Evolutionary conservation across 2,113 vertebrate genomes (phyloP).

Genomic region (Amphiprion ocellaris): DNA sequence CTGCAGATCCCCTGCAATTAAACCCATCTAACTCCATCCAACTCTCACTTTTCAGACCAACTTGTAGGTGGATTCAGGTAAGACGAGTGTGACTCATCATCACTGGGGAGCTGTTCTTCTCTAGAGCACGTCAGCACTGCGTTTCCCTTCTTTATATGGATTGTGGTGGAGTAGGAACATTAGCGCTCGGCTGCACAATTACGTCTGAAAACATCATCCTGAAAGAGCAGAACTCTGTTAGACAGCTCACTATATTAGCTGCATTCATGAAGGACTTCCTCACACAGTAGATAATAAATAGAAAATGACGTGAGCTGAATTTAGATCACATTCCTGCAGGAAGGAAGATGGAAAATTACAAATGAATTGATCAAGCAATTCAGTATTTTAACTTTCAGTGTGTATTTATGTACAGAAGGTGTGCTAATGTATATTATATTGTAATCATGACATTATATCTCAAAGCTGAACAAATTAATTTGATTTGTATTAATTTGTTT

Average conservation of each 20-base stretch:
- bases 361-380: too few relatives aligned
- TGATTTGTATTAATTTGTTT: too few relatives aligned
- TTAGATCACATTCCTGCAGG: background rate
- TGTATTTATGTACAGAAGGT: too few relatives aligned
- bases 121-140: slow-evolving; percentile 50
- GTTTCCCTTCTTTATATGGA: background rate
- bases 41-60: slow-evolving; percentile 76
- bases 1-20: background rate
- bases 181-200: slow-evolving; percentile 49
- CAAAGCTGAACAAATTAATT: too few relatives aligned
- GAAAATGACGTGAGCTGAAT: background rate
- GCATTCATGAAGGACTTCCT: slow-evolving; percentile 6
- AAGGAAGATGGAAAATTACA: background rate
- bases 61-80: slow-evolving; percentile 80
- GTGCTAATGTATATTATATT: too few relatives aligned
- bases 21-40: slow-evolving; percentile 62
- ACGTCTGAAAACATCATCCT: slow-evolving; percentile 21
- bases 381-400: too few relatives aligned
- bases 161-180: background rate
- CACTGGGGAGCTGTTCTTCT: slow-evolving; percentile 7
- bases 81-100: slow-evolving; percentile 67
- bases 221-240: background rate
- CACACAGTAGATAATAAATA: slow-evolving; percentile 6
- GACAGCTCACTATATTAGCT: background rate
- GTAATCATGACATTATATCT: too few relatives aligned